Percentiles rank a stretch among this genome's conserved stretches.
phyloP scores from a whole-genome alignment of 2,113 vertebrate species.

The Mandrillus leucophaeus region DNA sequence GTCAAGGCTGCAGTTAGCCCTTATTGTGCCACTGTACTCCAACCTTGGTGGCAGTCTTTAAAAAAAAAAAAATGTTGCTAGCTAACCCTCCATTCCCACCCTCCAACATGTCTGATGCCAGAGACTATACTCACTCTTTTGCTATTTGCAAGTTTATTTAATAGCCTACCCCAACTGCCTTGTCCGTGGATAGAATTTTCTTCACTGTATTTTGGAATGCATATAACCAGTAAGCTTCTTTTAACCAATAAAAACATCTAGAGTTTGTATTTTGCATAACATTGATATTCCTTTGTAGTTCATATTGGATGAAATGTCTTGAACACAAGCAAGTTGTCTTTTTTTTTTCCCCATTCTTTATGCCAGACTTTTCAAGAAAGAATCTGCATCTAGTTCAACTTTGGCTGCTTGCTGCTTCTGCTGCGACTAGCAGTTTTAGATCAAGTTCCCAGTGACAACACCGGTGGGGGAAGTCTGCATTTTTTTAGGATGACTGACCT shows the following conservation, averaged over 20 bases:
- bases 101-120: neutral
- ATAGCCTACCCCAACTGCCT: neutral
- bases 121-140: neutral
- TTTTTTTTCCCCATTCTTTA: neutral
- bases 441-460: neutral
- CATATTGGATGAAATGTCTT: conserved; percentile 34
- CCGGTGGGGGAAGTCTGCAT: neutral
- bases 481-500: conserved; percentile 31
- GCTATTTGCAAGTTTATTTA: conserved; percentile 38
- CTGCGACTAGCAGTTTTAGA: neutral
- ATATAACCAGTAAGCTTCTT: conserved; percentile 29
- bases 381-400: conserved; percentile 6
- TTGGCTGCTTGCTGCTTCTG: neutral
- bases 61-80: no score
- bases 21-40: no score
- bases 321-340: conserved; percentile 1
- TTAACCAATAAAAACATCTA: conserved; percentile 49
- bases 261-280: conserved; percentile 16
- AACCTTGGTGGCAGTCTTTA: no score
- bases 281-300: conserved; percentile 23
- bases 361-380: conserved; percentile 26
- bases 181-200: conserved; percentile 44
- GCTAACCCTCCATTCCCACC: neutral
- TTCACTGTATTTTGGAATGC: conserved; percentile 49
- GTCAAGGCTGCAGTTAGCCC: no score